phyloP scores from a whole-genome alignment of 2,113 vertebrate genomes.

The Stegostoma tigrinum region DNA sequence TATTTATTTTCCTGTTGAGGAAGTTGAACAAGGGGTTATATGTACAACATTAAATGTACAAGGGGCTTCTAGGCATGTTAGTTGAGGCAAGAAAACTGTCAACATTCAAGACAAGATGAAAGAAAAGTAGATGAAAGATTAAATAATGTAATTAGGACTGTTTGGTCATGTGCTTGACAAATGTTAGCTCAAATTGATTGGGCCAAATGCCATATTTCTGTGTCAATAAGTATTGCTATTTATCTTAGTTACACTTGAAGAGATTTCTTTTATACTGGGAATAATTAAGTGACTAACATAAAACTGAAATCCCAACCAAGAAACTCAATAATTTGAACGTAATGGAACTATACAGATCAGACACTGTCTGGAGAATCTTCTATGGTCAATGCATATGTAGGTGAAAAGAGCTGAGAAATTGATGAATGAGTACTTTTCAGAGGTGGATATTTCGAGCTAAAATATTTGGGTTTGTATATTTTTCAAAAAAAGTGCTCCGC shows the following conservation, averaged over 20 bases:
- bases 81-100: not conserved
- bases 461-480: not conserved
- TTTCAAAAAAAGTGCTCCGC: not conserved
- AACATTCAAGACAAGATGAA: not conserved
- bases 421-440: not conserved
- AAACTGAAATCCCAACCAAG: not conserved
- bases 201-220: not conserved
- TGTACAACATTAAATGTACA: not conserved
- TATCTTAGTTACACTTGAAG: not conserved
- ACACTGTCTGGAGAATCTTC: not conserved
- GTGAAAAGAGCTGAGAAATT: not conserved
- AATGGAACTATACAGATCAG: not conserved
- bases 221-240: not conserved
- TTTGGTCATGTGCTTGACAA: not conserved
- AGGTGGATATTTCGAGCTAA: not conserved
- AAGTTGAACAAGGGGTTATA: not conserved
- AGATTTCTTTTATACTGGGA: not conserved
- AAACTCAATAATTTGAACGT: not conserved
- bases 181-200: not conserved
- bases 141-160: not conserved
- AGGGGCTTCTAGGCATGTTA: not conserved
- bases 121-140: not conserved
- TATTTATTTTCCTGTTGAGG: not conserved
- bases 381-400: not conserved
- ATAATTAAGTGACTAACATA: not conserved